A percentile compares a stretch with the other conserved stretches of the same genome.
phyloP scores from a whole-genome alignment of 2,888 invertebrate species.

The Eristalis tenax region DNA sequence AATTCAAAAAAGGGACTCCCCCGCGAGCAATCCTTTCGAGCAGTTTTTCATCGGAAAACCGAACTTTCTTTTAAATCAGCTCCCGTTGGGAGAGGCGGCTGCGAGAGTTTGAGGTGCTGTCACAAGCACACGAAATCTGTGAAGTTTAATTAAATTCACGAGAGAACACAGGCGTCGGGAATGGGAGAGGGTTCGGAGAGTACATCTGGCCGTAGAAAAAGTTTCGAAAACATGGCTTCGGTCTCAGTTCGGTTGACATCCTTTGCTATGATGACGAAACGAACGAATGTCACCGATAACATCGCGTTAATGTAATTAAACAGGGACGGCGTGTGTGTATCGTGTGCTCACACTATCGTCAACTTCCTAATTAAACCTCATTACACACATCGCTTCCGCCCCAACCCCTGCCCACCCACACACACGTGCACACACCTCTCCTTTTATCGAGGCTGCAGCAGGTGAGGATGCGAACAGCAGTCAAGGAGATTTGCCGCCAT shows the following conservation, averaged over 20 bases:
- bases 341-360: not conserved
- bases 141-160: slow-evolving; percentile 45
- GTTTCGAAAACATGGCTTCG: not conserved
- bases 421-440: not conserved
- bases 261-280: slow-evolving; percentile 26
- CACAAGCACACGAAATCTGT: not conserved
- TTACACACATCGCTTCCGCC: slow-evolving; percentile 13
- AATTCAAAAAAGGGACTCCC: slow-evolving; percentile 52
- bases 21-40: not conserved
- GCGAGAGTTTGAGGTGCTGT: slow-evolving; percentile 1
- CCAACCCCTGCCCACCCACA: not conserved
- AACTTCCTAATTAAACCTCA: slow-evolving; percentile 61
- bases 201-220: not conserved
- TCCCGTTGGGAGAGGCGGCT: too few species aligned
- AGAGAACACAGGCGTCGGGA: not conserved
- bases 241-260: not conserved
- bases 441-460: not conserved
- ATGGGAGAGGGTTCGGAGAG: not conserved
- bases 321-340: not conserved
- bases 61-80: slow-evolving; percentile 25
- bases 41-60: not conserved
- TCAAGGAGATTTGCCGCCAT: slow-evolving; percentile 3
- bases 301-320: slow-evolving; percentile 63
- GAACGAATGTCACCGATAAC: slow-evolving; percentile 57
- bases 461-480: not conserved